phyloP scores from a whole-genome alignment of 2,888 invertebrate species.

The Tenthredo livida region DNA sequence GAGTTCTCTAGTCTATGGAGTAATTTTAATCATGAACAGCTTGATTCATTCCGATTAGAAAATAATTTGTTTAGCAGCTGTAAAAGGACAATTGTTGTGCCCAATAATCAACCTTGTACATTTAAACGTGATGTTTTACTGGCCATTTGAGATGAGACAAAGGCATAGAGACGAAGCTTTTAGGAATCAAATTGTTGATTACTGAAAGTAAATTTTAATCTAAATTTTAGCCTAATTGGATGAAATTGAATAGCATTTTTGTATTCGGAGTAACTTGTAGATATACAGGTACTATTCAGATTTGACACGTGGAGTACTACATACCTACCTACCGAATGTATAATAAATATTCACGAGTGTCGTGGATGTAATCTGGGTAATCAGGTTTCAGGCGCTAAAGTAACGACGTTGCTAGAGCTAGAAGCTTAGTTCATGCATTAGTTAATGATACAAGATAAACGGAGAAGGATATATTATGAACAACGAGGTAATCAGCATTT shows the following conservation, averaged over 20 bases:
- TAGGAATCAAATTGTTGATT: not conserved
- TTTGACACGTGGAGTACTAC: not conserved
- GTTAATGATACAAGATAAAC: not conserved
- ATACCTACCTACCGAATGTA: not conserved
- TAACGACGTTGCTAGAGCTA: not conserved
- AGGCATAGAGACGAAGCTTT: not conserved
- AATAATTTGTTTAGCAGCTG: too few relatives aligned
- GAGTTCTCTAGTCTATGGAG: not conserved
- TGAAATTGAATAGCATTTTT: not conserved
- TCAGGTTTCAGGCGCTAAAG: not conserved
- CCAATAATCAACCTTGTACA: too few relatives aligned
- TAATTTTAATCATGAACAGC: not conserved
- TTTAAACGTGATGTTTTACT: not conserved
- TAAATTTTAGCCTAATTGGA: not conserved
- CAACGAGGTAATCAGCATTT: constrained; percentile 3
- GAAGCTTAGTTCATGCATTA: not conserved
- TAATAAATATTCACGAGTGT: not conserved
- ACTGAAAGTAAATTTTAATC: not conserved
- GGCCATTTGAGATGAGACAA: too few relatives aligned
- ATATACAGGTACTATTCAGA: not conserved
- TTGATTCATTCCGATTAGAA: not conserved
- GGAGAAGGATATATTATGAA: not conserved
- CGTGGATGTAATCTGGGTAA: constrained; percentile 11
- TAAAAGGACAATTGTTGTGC: too few relatives aligned
- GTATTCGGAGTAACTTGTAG: not conserved